Evolutionary conservation across 1,140 invertebrate species (phyloP), one percentile per base, ranked within the genome.

Genomic region (Penaeus chinensis): DNA sequence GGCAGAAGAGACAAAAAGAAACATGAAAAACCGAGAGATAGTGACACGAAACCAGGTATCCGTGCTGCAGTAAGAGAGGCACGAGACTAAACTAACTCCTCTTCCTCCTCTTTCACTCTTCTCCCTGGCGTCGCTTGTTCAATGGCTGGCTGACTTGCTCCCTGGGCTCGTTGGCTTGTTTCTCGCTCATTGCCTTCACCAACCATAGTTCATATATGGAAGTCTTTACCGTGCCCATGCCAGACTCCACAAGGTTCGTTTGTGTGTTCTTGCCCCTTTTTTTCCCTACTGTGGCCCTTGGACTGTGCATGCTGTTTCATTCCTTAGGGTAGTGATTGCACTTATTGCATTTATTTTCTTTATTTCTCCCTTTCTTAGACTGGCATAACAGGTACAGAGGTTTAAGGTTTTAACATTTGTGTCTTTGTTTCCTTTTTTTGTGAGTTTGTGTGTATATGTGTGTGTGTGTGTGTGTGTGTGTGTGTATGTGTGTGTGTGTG

Each of bases 151-250:
- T 74, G 82, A 84, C 82, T 84, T 74, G 69, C 82, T 84, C 69
- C 42, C 42, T 74, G n/a, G 66, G 82, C 47, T 71, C 77, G 83
- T 92, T 92, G 92, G 92, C 91, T 92, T 90, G 91, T 94, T 82
- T 69, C 62, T 82, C 42, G 80, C 65, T 82, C 80, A 69, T 82
- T 82, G 22, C 63, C 63, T 42, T 82, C 80, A 82, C 32, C 80
- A 82, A 82, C 94, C 79, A 94, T 95, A 96, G 95, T 95, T 93
- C 94, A 94, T 91, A 93, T 95, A 88, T 95, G 95, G 95, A 96
- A 96, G 93, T 94, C 95, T 92, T 95, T 95, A 91, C 95, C 94
- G 87, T 96, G 95, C 93, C 95, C 95, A 85, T 95, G 95, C 85
- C 82, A 84, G 69, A 84, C 80, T 78, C 61, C 63, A 91, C 95